Evolutionary conservation across 2,113 vertebrate genomes (phyloP).

Genomic region (Ardeotis arabs): DNA sequence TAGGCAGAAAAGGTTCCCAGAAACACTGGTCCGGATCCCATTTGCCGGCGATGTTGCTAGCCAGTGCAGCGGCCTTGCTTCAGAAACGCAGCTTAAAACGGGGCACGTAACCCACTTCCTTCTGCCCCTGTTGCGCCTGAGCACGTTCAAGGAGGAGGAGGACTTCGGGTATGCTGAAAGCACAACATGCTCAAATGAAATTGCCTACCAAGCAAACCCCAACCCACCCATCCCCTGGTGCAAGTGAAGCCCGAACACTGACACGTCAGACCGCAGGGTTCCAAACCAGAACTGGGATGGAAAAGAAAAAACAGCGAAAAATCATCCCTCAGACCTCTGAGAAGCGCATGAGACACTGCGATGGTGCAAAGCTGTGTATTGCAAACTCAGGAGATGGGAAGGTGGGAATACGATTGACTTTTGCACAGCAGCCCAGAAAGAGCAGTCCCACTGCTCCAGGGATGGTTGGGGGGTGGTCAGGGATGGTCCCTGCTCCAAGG

Average conservation of each 20-base stretch:
- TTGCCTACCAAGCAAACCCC: not conserved
- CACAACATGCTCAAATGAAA: not conserved
- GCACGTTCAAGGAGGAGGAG: not conserved
- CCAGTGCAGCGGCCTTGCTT: not conserved
- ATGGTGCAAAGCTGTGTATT: not conserved
- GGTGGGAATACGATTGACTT: not conserved
- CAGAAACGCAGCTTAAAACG: not conserved
- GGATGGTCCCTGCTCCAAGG: no score
- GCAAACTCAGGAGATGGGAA: not conserved
- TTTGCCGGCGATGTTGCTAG: not conserved
- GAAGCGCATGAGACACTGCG: not conserved
- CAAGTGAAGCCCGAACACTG: not conserved
- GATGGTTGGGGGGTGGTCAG: no score
- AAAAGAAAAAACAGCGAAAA: not conserved
- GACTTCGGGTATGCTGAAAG: not conserved
- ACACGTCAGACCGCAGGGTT: not conserved
- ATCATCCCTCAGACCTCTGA: not conserved
- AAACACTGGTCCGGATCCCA: not conserved
- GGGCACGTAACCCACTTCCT: not conserved
- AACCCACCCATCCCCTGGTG: not conserved
- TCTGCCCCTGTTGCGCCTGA: not conserved
- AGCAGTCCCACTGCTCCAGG: not conserved
- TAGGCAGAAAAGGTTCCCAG: not conserved
- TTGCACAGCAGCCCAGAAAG: not conserved
- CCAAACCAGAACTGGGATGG: not conserved